Percentiles rank a stretch among this genome's conserved stretches.
These are phyloP conservation scores for Anableps anableps DNA, from an alignment of 2,797 vertebrate genomes.

Conservation along the genomic window DNA sequence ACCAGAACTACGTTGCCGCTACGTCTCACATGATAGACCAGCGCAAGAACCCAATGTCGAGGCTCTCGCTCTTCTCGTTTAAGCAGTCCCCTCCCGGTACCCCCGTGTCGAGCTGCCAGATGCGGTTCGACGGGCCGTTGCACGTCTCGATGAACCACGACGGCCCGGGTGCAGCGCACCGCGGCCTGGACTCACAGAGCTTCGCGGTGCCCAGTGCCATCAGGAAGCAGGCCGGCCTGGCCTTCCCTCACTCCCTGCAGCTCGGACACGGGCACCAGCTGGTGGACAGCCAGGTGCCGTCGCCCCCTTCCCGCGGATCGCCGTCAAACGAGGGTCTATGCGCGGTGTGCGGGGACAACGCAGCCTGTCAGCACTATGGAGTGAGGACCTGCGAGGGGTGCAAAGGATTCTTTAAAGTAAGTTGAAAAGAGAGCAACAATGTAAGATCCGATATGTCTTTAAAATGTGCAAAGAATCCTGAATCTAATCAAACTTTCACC, in stretches of 20 bases:
- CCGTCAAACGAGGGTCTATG: conserved; percentile 98
- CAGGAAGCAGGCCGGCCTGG: conserved; percentile 91
- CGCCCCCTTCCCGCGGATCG: conserved; percentile 94
- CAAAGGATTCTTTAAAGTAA: conserved; percentile 98
- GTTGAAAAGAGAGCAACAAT: conserved; percentile 35
- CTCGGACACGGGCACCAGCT: conserved; percentile 94
- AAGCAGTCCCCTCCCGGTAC: conserved; percentile 98
- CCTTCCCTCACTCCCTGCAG: conserved; percentile 93
- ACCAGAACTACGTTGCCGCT: conserved; percentile 95
- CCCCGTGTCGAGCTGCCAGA: conserved; percentile 97
- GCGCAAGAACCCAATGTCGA: conserved; percentile 94
- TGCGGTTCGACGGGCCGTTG: conserved; percentile 97
- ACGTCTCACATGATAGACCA: conserved; percentile 95
- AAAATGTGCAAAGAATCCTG: conserved; percentile 2
- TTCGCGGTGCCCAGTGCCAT: conserved; percentile 93
- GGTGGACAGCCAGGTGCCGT: conserved; percentile 94
- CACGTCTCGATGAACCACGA: conserved; percentile 95
- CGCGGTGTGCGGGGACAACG: conserved; percentile 98
- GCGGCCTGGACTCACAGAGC: conserved; percentile 90
- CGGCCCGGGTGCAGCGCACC: conserved; percentile 86
- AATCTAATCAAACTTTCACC: conserved; percentile 5
- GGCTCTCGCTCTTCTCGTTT: conserved; percentile 97
- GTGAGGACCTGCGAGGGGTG: conserved; percentile 98
- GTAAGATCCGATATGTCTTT: conserved; percentile 2
- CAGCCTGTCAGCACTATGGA: conserved; percentile 97